These are phyloP conservation scores for Esox lucius DNA, from an alignment of 2,797 vertebrate genomes.

Conservation along the genomic window DNA sequence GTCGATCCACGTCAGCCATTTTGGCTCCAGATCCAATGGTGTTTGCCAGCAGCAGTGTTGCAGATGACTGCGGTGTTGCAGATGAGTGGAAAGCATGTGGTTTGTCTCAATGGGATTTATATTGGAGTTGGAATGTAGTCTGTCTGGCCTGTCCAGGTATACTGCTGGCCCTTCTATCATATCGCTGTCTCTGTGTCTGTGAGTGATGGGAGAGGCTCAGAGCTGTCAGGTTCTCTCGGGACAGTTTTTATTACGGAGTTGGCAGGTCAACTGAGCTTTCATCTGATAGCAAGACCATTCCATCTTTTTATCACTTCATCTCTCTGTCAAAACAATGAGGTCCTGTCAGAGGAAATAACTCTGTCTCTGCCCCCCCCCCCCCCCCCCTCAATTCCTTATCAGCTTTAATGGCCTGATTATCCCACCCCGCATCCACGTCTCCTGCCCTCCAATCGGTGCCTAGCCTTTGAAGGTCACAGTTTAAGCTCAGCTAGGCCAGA, in stretches of 20 bases:
- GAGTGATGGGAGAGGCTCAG: neutral
- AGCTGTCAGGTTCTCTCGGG: neutral
- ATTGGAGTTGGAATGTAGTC: constrained; percentile 38
- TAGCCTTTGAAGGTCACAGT: constrained; percentile 84
- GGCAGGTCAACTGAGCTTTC: constrained; percentile 5
- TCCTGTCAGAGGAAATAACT: constrained; percentile 34
- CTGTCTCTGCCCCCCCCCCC: constrained; percentile 43
- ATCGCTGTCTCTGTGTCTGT: neutral
- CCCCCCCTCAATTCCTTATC: constrained; percentile 51
- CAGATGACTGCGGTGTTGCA: neutral
- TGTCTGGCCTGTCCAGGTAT: constrained; percentile 42
- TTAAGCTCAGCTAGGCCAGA: constrained; percentile 79
- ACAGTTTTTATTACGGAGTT: neutral
- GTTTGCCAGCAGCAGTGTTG: neutral
- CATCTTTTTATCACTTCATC: constrained; percentile 28
- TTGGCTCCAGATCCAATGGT: neutral
- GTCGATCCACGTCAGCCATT: neutral
- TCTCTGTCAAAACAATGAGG: constrained; percentile 51
- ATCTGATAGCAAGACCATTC: constrained; percentile 58
- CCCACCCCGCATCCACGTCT: constrained; percentile 26
- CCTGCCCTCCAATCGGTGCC: constrained; percentile 15
- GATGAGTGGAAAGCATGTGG: neutral
- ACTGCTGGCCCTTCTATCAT: constrained; percentile 8
- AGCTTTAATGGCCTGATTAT: constrained; percentile 55
- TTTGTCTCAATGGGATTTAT: constrained; percentile 35